phyloP scores from a whole-genome alignment of 30 jellyfish, hydroid and myxozoan species.

The Pelagia noctiluca region DNA sequence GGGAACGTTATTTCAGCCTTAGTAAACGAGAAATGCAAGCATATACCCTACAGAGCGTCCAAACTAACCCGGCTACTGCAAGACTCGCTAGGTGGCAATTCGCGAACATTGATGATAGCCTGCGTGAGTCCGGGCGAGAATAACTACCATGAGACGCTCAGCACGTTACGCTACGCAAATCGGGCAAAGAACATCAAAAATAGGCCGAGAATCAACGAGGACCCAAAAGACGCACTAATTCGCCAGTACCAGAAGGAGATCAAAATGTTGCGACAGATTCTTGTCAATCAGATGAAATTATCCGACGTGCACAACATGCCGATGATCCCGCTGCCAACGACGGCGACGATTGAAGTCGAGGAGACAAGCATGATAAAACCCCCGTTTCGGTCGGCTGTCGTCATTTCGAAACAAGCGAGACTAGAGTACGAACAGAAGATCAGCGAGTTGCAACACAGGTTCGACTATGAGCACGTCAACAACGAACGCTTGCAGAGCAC shows the following conservation, averaged over 20 bases:
- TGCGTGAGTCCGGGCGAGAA: conserved; percentile 98
- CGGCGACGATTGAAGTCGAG: conserved; percentile 46
- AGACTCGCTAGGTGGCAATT: conserved; percentile 97
- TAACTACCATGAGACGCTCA: conserved; percentile 87
- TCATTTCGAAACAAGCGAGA: conserved; percentile 92
- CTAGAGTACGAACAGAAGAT: conserved; percentile 90
- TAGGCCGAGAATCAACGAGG: conserved; percentile 93
- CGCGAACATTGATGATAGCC: conserved; percentile 96
- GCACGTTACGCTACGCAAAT: conserved; percentile 96
- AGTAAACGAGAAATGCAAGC: conserved; percentile 90
- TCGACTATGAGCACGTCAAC: conserved; percentile 86
- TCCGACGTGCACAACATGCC: conserved; percentile 81
- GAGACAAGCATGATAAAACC: conserved; percentile 64
- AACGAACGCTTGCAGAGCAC: conserved; percentile 79
- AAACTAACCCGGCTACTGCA: conserved; percentile 92
- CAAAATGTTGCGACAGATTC: conserved; percentile 86
- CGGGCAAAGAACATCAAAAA: conserved; percentile 96
- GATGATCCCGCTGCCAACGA: conserved; percentile 61
- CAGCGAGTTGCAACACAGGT: conserved; percentile 85
- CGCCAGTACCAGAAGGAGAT: conserved; percentile 93
- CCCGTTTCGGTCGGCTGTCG: conserved; percentile 93
- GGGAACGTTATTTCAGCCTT: conserved; percentile 98
- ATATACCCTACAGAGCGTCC: conserved; percentile 97
- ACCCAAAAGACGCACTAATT: conserved; percentile 93
- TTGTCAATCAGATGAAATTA: conserved; percentile 80